These are phyloP conservation scores for Drosophila imparisetae DNA, from an alignment of 2,888 invertebrate genomes.

Conservation along the genomic window DNA sequence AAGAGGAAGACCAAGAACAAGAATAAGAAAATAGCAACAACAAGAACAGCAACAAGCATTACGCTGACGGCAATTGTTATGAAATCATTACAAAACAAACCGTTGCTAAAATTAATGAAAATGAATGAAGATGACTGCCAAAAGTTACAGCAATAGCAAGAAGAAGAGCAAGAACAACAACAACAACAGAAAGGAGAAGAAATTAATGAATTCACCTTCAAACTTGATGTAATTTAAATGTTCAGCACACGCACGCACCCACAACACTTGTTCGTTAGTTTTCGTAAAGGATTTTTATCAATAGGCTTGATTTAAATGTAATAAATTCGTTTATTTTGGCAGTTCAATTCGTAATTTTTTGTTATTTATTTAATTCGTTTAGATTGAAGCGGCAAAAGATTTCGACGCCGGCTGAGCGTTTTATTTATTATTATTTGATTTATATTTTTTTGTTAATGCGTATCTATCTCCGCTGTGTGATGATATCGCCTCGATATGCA, in stretches of 20 bases:
- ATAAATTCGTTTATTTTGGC: not conserved
- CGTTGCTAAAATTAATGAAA: constrained; percentile 22
- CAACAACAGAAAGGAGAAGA: not conserved
- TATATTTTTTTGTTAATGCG: constrained; percentile 32
- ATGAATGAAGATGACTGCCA: constrained; percentile 3
- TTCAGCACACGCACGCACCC: not conserved
- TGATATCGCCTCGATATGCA: constrained; percentile 68
- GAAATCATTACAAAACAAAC: constrained; percentile 81
- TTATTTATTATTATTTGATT: constrained; percentile 14
- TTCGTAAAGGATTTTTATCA: constrained; percentile 7
- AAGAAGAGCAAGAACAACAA: not conserved
- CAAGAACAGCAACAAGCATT: constrained; percentile 45
- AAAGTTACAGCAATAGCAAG: constrained; percentile 12
- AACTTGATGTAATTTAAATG: not conserved
- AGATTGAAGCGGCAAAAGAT: constrained; percentile 9
- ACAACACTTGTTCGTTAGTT: constrained; percentile 16
- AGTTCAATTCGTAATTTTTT: not conserved
- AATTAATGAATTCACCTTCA: constrained; percentile 16
- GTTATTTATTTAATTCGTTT: constrained; percentile 27
- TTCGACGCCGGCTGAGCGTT: constrained; percentile 18
- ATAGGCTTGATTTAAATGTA: not conserved
- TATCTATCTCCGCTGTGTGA: constrained; percentile 52
- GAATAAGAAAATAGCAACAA: constrained; percentile 19
- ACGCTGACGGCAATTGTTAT: constrained; percentile 74
- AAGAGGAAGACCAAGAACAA: constrained; percentile 22